Evolutionary conservation across 2,888 invertebrate species (phyloP), one percentile per base, ranked within the genome.

Genomic region (Sminthurides aquaticus): DNA sequence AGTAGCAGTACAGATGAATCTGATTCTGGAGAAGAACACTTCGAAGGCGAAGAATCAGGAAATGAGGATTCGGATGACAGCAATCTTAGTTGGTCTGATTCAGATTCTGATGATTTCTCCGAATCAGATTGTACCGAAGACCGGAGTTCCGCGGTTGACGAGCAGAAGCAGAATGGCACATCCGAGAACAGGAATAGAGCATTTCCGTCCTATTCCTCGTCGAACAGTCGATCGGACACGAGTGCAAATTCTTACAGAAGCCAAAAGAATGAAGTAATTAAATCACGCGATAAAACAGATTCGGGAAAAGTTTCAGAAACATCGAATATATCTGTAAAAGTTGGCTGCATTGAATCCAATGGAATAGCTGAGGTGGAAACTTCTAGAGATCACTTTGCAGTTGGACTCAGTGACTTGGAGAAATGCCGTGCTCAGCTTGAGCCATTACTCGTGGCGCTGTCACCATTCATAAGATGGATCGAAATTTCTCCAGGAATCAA

Each of bases 401-500:
- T 72, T 54, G 66, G 65, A 20, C 3, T 60, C 11, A 69, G 67
- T 34, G 70, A 70, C 48, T 67, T 73, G 27, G 43, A 58, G 43
- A 67, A 69, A 58, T 71, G 69, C 54, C 65, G 67, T 49, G 27
- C 54, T 24, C 66, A 69, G 55, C 34, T 71, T 3, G 70, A 72
- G 54, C 67, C 69, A 8, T 29, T 69, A 3, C 49, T 74, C 5
- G 66, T 70, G 2, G 70, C 74, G 3, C 28, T 72, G 22, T 28
- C 60, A 8, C 74, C 74, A 3, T 74, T 72, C 48, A 65, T 72
- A 3, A 48, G 69, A 29, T 74, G 74, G 72, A 58, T 74, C 52
- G 67, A 70, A 61, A 62, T 66, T n/a, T 71, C 69, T 28, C 67
- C 70, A 2, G 68, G 65, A 49, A 68, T 73, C 15, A 69, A 67